phyloP scores from a whole-genome alignment of 2,888 invertebrate genomes.

The Mesorhabditis spiculigera region DNA sequence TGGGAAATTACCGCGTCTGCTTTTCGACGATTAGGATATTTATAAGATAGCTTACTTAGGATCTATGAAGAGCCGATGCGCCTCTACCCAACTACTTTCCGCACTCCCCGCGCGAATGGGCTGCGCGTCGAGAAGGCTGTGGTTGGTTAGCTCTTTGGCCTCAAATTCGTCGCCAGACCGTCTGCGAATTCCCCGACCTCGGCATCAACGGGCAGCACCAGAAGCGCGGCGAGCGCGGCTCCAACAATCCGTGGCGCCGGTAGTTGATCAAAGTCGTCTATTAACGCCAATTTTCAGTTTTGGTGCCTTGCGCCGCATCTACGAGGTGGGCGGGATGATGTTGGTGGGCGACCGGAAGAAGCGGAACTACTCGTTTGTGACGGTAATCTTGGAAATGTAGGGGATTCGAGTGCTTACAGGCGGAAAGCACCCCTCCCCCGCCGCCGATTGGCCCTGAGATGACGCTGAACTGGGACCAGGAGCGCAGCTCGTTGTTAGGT shows the following conservation, averaged over 20 bases:
- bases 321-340: slow-evolving; percentile 5
- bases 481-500: not conserved
- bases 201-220: not conserved
- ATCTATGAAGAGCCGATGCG: too few relatives aligned
- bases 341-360: not conserved
- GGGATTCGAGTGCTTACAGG: too few relatives aligned
- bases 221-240: slow-evolving; percentile 3
- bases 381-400: not conserved
- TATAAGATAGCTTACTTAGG: too few relatives aligned
- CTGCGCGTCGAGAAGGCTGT: too few relatives aligned
- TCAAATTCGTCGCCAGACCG: not conserved
- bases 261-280: not conserved
- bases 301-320: not conserved
- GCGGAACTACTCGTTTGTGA: not conserved
- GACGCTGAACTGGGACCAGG: slow-evolving; percentile 2
- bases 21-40: too few relatives aligned
- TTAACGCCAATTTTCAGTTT: not conserved
- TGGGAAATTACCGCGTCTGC: not conserved
- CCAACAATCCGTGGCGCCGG: slow-evolving; percentile 1
- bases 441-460: not conserved
- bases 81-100: too few relatives aligned
- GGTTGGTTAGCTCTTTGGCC: not conserved
- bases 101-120: too few relatives aligned
- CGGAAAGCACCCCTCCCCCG: too few relatives aligned
- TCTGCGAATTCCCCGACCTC: not conserved